Evolutionary conservation across 1,140 invertebrate genomes (phyloP).

Genomic region (Drosophila navojoa): DNA sequence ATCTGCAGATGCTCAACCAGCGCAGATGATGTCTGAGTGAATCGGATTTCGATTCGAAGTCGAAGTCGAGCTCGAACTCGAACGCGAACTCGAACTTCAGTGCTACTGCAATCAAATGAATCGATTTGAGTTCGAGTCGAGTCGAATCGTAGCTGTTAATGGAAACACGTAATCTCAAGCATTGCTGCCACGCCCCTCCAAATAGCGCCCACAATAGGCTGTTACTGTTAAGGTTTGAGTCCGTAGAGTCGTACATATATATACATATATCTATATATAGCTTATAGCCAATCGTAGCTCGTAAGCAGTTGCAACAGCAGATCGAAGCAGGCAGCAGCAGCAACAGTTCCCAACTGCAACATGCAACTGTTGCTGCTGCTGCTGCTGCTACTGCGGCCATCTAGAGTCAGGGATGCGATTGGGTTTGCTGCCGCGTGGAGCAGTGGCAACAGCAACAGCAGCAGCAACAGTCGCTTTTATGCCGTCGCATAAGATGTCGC

Average conservation of each 20-base stretch:
- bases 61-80: background rate
- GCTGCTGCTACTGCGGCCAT: no score
- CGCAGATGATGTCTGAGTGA: conserved; percentile 61
- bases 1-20: conserved; percentile 88
- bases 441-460: conserved; percentile 33
- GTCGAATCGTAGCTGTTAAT: conserved; percentile 42
- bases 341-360: conserved; percentile 10
- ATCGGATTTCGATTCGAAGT: background rate
- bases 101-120: no score
- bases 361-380: background rate
- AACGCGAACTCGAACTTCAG: background rate
- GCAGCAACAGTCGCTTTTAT: conserved; percentile 61
- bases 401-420: conserved; percentile 19
- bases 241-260: conserved; percentile 33
- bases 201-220: conserved; percentile 21
- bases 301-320: conserved; percentile 5
- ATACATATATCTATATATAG: no score
- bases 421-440: conserved; percentile 8
- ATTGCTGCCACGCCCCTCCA: conserved; percentile 67
- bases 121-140: background rate
- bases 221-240: conserved; percentile 19
- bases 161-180: conserved; percentile 76
- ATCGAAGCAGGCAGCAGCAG: conserved; percentile 1
- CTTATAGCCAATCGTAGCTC: conserved; percentile 35
- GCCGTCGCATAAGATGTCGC: conserved; percentile 68